These are phyloP conservation scores for Cinclus cinclus DNA, from an alignment of 2,113 vertebrate genomes.

Conservation along the genomic window DNA sequence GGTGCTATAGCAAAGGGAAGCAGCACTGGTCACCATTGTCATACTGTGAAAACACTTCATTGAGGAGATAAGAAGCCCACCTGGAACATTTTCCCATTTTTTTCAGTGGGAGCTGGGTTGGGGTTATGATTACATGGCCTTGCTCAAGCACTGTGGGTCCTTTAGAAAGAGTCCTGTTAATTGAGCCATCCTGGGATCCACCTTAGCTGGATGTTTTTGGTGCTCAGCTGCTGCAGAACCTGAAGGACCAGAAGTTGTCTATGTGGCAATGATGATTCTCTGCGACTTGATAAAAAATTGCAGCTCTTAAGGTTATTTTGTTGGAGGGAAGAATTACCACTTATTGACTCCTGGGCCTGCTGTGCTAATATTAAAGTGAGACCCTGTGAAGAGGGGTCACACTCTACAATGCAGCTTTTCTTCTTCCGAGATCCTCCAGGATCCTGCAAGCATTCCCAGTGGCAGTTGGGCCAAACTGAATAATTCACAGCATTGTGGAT, in stretches of 20 bases:
- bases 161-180: neutral
- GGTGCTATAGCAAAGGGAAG: neutral
- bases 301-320: neutral
- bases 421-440: neutral
- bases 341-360: neutral
- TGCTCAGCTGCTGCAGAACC: neutral
- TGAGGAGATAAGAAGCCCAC: neutral
- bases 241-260: neutral
- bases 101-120: neutral
- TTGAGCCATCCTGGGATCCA: neutral
- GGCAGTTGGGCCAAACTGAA: neutral
- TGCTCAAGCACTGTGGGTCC: neutral
- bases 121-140: fast-evolving
- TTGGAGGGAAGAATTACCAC: neutral
- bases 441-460: neutral
- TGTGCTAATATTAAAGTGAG: neutral
- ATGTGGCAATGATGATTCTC: neutral
- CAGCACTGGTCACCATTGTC: neutral
- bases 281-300: neutral
- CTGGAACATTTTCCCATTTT: neutral
- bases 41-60: neutral
- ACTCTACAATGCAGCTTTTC: neutral
- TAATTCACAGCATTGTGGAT: neutral
- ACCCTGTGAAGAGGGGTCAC: neutral
- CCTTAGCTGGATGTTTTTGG: neutral